A percentile compares a stretch with the other conserved stretches of the same genome.
phyloP scores from a whole-genome alignment of 2,888 invertebrate species.

The Lutraria lutraria region DNA sequence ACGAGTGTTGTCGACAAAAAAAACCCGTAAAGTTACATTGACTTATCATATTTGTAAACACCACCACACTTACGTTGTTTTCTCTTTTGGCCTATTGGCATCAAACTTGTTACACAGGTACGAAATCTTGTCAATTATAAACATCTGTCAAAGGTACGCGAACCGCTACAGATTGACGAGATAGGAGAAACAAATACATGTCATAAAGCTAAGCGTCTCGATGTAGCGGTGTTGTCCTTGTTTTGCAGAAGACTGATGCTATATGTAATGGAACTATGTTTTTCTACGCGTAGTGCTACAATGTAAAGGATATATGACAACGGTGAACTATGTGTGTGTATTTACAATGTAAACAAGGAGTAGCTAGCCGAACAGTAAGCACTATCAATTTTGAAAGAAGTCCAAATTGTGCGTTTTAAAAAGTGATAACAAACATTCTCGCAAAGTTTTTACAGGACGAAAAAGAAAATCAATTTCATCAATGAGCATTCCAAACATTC shows the following conservation, averaged over 20 bases:
- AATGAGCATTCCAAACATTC: not conserved
- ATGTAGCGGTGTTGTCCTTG: not conserved
- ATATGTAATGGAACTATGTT: not conserved
- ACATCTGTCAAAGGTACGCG: constrained; percentile 1
- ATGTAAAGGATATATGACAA: not conserved
- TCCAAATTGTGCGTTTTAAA: no score
- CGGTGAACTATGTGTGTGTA: not conserved
- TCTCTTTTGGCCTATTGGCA: constrained; percentile 17
- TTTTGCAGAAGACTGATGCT: not conserved
- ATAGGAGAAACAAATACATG: not conserved
- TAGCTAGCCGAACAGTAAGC: not conserved
- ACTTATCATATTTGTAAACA: no score
- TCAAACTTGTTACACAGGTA: not conserved
- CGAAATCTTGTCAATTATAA: not conserved
- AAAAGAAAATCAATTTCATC: not conserved
- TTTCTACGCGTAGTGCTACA: constrained; percentile 23
- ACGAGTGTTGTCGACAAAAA: no score
- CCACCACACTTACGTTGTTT: not conserved
- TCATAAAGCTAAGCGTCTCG: not conserved
- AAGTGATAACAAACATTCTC: no score
- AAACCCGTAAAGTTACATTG: no score
- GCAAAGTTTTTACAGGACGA: no score
- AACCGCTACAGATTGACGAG: not conserved
- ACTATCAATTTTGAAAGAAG: no score
- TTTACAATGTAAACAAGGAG: not conserved